phyloP scores from a whole-genome alignment of 2,888 invertebrate species.

The Protophormia terraenovae region DNA sequence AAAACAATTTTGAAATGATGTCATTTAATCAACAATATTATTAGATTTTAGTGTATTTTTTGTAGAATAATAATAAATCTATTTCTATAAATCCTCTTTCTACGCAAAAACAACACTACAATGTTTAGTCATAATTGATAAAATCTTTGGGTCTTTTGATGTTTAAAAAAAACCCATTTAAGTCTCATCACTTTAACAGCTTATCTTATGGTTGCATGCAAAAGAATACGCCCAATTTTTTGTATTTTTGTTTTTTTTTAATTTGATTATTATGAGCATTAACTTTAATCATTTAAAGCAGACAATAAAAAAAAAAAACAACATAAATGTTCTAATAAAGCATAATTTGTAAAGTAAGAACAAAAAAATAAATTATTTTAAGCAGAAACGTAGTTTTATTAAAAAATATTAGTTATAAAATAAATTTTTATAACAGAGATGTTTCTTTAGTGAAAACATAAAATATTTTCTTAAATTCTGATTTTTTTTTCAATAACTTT shows the following conservation, averaged over 20 bases:
- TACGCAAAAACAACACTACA: too few relatives aligned
- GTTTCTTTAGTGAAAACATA: too few relatives aligned
- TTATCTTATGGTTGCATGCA: background rate
- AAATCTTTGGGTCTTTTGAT: background rate
- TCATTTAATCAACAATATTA: background rate
- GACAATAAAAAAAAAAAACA: background rate
- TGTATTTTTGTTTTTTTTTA: background rate
- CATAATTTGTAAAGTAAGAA: background rate
- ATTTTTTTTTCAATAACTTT: too few relatives aligned
- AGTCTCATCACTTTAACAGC: background rate
- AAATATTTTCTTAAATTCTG: too few relatives aligned
- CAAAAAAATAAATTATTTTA: background rate
- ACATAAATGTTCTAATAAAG: background rate
- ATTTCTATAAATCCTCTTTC: too few relatives aligned
- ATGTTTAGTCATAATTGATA: background rate
- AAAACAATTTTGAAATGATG: background rate
- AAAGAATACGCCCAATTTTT: constrained; percentile 7
- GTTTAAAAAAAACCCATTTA: too few relatives aligned
- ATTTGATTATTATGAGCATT: background rate
- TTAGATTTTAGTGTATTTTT: background rate
- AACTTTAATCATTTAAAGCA: too few relatives aligned
- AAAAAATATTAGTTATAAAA: too few relatives aligned
- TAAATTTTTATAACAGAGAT: too few relatives aligned
- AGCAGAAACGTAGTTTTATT: background rate
- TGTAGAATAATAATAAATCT: too few relatives aligned